Evolutionary conservation across 92 coral and sea anemone species (phyloP).

Genomic region (Bergia sp.): DNA sequence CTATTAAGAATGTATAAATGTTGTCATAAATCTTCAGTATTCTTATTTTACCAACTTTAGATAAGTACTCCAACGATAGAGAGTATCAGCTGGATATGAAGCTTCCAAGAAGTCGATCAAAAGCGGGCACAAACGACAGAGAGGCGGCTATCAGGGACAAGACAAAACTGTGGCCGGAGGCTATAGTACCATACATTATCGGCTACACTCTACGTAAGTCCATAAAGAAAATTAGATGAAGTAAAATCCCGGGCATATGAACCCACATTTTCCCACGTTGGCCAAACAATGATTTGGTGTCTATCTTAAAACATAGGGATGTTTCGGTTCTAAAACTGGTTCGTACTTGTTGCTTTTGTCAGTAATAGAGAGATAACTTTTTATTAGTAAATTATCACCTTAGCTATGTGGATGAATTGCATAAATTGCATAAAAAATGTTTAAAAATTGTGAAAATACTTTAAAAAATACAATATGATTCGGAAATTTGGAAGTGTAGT

Average conservation of each 20-base stretch:
- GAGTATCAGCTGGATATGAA: conserved; percentile 81
- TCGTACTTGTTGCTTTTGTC: too few species aligned
- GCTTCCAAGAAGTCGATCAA: conserved; percentile 59
- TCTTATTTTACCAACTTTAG: conserved; percentile 1
- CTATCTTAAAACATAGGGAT: too few species aligned
- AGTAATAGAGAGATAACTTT: too few species aligned
- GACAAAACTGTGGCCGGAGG: conserved; percentile 80
- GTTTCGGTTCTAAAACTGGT: too few species aligned
- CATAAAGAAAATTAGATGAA: background rate
- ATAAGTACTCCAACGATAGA: conserved; percentile 28
- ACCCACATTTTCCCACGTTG: too few species aligned
- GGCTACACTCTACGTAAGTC: conserved; percentile 80
- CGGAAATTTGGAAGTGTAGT: too few species aligned
- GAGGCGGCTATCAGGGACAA: conserved; percentile 83
- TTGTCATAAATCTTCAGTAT: background rate
- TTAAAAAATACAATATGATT: too few species aligned
- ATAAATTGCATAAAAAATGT: too few species aligned
- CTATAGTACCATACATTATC: conserved; percentile 77
- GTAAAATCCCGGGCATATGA: background rate
- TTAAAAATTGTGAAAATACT: too few species aligned
- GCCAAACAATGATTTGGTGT: too few species aligned
- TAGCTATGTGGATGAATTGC: too few species aligned
- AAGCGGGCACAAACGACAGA: conserved; percentile 22
- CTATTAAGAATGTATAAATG: background rate
- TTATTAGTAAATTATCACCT: too few species aligned